Base-by-base conservation (phyloP, 1,140 invertebrate genomes). In the Conus betulinus region DNA sequence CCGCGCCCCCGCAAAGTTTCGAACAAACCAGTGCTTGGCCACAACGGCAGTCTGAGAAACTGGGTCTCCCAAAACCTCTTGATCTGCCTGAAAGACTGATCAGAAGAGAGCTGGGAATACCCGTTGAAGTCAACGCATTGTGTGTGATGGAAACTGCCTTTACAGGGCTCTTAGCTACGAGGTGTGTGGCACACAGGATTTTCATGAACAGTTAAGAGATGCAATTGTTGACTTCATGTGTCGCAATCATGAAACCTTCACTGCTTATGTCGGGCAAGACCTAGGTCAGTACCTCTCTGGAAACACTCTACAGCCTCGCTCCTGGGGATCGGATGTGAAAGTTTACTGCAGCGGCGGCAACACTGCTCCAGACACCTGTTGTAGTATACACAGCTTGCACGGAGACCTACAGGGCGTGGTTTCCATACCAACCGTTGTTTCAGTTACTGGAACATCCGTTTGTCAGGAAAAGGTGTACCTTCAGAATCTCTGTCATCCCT, bases 221-320 rank as follows among this genome's bases (percentile, higher is more conserved):
- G 13, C 39, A 39, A 79, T 79, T 8, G 78, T 39, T 39, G 78
- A 79, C 20, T 39, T 79, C 6, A 39, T 79, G 78, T 39, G n/a
- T 39, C 5, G 27, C 5, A 11, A 79, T 13, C 13, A 27, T 5
- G 39, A 79, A 39, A 20, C 27, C 4, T 79, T 79, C 27, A 5
- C 78, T 79, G 78, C 78, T 25, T 79, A 79, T 79, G 78, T 79
- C 20, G 78, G 78, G 27, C 25, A 79, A n/a, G n/a, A n/a, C n/a
- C n/a, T n/a, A n/a, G n/a, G n/a, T n/a, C n/a, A n/a, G n/a, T n/a
- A n/a, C n/a, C n/a, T n/a, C n/a, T n/a, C n/a, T n/a, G n/a, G n/a
- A n/a, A n/a, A n/a, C n/a, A n/a, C n/a, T n/a, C n/a, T 79, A 6
- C 78, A 3, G 6, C 8, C n/a, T 39, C n/a, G 78, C 25, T 79